Percentiles rank a stretch among this genome's conserved stretches.
Conservation (phyloP, 2,113 vertebrate genomes). For the Spilogale gracilis region DNA sequence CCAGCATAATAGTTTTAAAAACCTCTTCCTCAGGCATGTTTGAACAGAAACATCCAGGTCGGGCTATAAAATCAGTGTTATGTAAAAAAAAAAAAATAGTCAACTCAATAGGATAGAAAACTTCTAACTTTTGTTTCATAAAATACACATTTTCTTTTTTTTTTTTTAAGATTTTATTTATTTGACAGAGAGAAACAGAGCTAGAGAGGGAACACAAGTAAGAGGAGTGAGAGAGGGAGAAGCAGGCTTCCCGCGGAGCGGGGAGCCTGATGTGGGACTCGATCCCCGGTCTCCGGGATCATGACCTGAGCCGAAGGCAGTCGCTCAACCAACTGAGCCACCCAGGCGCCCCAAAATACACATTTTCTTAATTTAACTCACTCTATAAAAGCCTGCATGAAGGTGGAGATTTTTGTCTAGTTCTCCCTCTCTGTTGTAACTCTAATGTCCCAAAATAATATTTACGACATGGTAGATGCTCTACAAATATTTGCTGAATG, state of each 20-base stretch:
- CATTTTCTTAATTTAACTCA: neutral
- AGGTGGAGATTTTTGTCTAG: neutral
- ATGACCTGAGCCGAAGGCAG: no score
- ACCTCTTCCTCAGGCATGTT: neutral
- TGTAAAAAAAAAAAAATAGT: no score
- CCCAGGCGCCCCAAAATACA: neutral
- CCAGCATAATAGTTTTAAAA: neutral
- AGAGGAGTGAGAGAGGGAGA: no score
- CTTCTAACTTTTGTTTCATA: neutral
- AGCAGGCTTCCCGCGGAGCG: no score
- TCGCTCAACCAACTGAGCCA: no score
- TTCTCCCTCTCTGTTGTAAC: neutral
- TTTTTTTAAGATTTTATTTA: no score
- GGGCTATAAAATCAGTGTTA: neutral
- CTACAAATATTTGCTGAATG: slow-evolving; percentile 23
- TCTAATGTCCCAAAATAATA: neutral
- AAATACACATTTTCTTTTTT: neutral
- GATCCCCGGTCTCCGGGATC: no score
- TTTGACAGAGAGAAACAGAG: no score
- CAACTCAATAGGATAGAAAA: neutral
- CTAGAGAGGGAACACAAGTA: no score
- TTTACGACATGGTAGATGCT: neutral
- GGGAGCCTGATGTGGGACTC: no score
- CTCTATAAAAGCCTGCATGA: neutral
- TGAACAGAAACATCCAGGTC: neutral